Evolutionary conservation across 2,888 invertebrate genomes (phyloP), one percentile per base, ranked within the genome.

Genomic region (Sphaerophoria taeniata): DNA sequence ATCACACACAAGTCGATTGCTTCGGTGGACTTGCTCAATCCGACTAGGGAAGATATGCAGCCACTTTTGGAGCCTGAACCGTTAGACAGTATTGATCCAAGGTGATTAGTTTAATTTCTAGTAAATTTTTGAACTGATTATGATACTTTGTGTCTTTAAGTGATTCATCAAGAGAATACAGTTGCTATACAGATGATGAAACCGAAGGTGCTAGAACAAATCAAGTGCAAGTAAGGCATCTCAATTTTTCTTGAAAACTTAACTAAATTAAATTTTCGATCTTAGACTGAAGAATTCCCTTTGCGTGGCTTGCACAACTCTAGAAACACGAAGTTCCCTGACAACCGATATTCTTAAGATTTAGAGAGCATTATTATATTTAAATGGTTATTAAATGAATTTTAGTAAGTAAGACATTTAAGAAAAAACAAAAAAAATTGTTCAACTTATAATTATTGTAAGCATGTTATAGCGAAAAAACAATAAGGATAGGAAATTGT

Each of bases 111-210:
- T 51, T 3, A 5, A 12, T 58, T 11, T 14, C n/a, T 43, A 0
- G 14, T 7, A 55, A n/a, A 24, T 24, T n/a, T n/a, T 31, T 3
- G 7, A 11, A 33, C 0, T 0, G 16, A 6, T 7, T 6, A 36
- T 45, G 43, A 43, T 6, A 9, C 3, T 7, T 55, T 5, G 36
- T 70, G 34, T 67, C 7, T 89, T 78, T 89, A 53, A 93, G 93
- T 88, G 93, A 93, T 89, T 93, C 95, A 87, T 94, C 95, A 69
- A 92, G 93, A 88, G 95, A 95, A 89, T 93, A 93, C 90, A 94
- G 94, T 67, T 89, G 89, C 71, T 91, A 91, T 67, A 87, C 89
- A n/a, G 91, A 90, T 34, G 90, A 90, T 71, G 89, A 90, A 81
- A 87, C 88, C 55, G 88, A 90, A 24, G 88, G 88, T n/a, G 88